A percentile compares a stretch with the other conserved stretches of the same genome.
Conservation (phyloP, 2,888 invertebrate genomes). For the Ophion costatus region DNA sequence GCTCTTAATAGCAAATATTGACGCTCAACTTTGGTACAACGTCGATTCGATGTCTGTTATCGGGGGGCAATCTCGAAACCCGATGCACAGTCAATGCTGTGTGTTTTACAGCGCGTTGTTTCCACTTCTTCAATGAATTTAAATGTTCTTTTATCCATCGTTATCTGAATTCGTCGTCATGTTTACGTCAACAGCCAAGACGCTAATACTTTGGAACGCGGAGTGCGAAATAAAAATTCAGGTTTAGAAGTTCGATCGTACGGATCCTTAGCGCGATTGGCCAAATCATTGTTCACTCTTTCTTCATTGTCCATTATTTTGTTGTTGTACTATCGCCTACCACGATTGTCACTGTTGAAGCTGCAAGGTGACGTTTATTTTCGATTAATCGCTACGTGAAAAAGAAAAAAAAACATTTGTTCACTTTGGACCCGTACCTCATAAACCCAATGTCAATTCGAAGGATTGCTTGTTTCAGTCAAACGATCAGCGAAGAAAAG, state of each 20-base stretch:
- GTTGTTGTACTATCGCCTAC: not conserved
- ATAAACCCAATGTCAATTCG: slow-evolving; percentile 52
- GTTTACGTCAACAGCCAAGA: slow-evolving; percentile 40
- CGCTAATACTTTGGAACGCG: slow-evolving; percentile 37
- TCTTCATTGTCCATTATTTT: slow-evolving; percentile 22
- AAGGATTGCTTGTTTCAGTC: slow-evolving; percentile 84
- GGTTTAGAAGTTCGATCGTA: slow-evolving; percentile 34
- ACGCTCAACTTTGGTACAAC: slow-evolving; percentile 36
- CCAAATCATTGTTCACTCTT: slow-evolving; percentile 46
- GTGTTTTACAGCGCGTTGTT: slow-evolving; percentile 12
- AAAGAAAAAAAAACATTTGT: not conserved
- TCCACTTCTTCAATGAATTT: slow-evolving; percentile 23
- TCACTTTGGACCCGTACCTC: slow-evolving; percentile 5
- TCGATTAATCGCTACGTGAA: not conserved
- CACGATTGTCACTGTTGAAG: slow-evolving; percentile 51
- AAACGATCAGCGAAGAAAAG: slow-evolving; percentile 88
- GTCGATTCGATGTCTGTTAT: slow-evolving; percentile 5
- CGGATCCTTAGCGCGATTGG: slow-evolving; percentile 24
- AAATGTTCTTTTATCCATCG: slow-evolving; percentile 28
- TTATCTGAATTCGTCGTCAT: slow-evolving; percentile 46
- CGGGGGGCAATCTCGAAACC: not conserved
- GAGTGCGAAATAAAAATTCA: slow-evolving; percentile 31
- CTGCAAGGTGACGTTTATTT: slow-evolving; percentile 28
- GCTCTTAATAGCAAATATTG: not conserved
- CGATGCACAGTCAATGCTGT: slow-evolving; percentile 28